Conservation (phyloP, 2,113 vertebrate genomes). For the Struthidea cinerea region DNA sequence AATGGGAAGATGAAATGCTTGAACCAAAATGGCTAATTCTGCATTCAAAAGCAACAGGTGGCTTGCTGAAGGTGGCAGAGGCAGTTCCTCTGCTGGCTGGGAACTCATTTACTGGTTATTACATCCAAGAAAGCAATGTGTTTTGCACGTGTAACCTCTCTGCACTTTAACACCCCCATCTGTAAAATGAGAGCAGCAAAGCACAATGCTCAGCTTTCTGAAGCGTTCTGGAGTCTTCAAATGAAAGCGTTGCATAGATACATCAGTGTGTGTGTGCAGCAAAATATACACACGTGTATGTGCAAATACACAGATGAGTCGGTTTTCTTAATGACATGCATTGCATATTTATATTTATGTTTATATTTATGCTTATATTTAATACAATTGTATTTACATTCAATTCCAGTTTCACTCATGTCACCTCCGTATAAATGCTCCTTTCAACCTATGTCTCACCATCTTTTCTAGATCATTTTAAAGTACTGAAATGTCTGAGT, state of each 20-base stretch:
- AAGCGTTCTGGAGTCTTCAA: background rate
- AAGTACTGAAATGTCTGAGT: background rate
- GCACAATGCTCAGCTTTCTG: background rate
- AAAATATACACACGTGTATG: background rate
- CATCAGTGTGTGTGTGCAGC: background rate
- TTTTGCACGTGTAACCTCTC: conserved; percentile 45
- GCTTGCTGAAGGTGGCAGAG: conserved; percentile 28
- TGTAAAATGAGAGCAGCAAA: background rate
- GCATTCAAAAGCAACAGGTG: conserved; percentile 32
- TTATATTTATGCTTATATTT: background rate
- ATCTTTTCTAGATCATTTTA: background rate
- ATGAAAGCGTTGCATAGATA: background rate
- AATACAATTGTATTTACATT: background rate
- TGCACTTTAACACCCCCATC: conserved; percentile 11
- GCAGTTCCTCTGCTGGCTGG: conserved; percentile 6
- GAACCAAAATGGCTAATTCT: background rate
- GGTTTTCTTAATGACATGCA: background rate
- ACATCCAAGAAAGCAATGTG: conserved; percentile 17
- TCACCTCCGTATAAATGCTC: background rate
- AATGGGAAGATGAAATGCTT: background rate
- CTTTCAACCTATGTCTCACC: background rate
- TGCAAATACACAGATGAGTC: background rate
- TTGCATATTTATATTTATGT: background rate
- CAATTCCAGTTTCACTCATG: background rate
- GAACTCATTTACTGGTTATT: conserved; percentile 29